Evolutionary conservation across 2,797 vertebrate species (phyloP), one percentile per base, ranked within the genome.

Genomic region (Poeciliopsis turneri): DNA sequence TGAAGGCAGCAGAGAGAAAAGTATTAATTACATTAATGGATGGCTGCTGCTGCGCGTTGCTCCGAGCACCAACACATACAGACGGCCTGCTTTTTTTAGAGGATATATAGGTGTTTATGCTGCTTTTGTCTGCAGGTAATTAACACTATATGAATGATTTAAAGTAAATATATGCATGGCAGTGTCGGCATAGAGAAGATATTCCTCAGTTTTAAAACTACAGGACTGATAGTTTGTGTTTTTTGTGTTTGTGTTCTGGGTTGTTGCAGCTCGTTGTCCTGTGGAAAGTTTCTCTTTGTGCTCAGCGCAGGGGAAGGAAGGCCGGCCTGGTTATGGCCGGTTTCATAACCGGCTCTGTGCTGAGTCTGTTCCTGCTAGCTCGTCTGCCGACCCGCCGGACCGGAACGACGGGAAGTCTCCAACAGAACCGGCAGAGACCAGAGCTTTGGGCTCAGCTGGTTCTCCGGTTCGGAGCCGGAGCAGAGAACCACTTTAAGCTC

Each of bases 21-120:
- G 43, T 53, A 20, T 76, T 78, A 55, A 74, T 78, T 57, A 39
- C n/a, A 69, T 70, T 28, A 28, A 49, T 57, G 36, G 25, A 55
- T 76, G 70, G 43, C 25, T n/a, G 39, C 80, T 39, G 30, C 66
- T 77, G 45, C 39, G 23, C 68, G 33, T 41, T 43, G 46, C 75
- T 80, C 18, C 72, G 51, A 72, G 51, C 53, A 51, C 72, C 6
- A 20, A 11, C 45, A 78, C 11, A 20, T 51, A 36, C 47, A 51
- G 68, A 73, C 30, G 45, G 41, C 18, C 33, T 72, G 30, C 28
- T 59, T 33, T 20, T 1, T 20, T 36, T 33, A 64, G 16, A 36
- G 33, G 59, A 33, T 6, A 64, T 33, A 7, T 2, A 33, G 30
- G 59, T 33, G 16, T 59, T 13, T 59, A 7, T 13, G 23, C 28